These are phyloP conservation scores for Enteromius paludinosus DNA, from an alignment of 2,797 vertebrate species.

Conservation along the genomic window DNA sequence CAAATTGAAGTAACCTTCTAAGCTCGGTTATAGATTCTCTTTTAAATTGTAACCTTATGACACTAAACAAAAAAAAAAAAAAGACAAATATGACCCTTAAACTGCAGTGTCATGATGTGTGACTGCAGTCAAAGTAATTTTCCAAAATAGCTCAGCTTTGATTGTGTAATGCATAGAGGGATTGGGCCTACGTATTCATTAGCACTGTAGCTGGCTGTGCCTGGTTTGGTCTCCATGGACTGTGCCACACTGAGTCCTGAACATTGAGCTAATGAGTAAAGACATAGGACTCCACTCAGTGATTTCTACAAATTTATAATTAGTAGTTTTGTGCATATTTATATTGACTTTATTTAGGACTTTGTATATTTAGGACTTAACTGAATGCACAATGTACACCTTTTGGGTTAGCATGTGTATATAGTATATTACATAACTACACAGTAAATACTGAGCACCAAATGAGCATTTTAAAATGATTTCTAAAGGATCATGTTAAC, in stretches of 20 bases:
- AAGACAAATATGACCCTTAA: slow-evolving; percentile 5
- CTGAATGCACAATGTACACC: background rate
- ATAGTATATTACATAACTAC: background rate
- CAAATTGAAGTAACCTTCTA: background rate
- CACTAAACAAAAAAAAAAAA: background rate
- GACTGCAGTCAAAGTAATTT: slow-evolving; percentile 19
- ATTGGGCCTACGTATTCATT: slow-evolving; percentile 24
- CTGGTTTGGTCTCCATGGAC: slow-evolving; percentile 30
- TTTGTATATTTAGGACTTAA: background rate
- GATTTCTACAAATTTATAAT: background rate
- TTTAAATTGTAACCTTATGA: background rate
- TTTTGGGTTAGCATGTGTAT: background rate
- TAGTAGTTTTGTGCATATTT: background rate
- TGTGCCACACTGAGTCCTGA: slow-evolving; percentile 1
- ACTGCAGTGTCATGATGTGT: background rate
- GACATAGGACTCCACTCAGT: background rate
- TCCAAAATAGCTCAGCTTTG: slow-evolving; percentile 25
- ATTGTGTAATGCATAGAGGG: slow-evolving; percentile 31
- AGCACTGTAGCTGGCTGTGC: background rate
- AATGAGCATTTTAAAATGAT: background rate
- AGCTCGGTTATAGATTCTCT: background rate
- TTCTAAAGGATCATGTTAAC: background rate
- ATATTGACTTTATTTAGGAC: background rate
- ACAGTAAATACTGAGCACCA: background rate
- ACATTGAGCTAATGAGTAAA: background rate